Conservation (phyloP, 2,113 vertebrate species). For the Spea multiplicata region DNA sequence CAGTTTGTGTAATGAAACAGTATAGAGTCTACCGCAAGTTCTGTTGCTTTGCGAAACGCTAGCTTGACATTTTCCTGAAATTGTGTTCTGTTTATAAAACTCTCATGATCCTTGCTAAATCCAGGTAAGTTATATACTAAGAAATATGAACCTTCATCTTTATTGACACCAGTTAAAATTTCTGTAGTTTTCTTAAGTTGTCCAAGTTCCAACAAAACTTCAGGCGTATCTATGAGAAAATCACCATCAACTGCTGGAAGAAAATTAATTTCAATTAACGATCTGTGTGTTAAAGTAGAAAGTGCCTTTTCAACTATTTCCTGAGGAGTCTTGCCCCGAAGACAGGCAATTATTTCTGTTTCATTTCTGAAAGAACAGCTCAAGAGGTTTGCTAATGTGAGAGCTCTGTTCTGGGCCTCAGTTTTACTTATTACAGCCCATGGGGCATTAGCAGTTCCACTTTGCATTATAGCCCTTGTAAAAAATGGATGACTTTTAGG, state of each 20-base stretch:
- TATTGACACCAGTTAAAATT: slow-evolving; percentile 77
- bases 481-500: slow-evolving; percentile 76
- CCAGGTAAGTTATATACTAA: slow-evolving; percentile 74
- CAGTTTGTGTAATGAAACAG: slow-evolving; percentile 81
- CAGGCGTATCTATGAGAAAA: slow-evolving; percentile 74
- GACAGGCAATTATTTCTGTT: slow-evolving; percentile 70
- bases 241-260: slow-evolving; percentile 73
- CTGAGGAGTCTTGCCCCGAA: slow-evolving; percentile 64
- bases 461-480: slow-evolving; percentile 83
- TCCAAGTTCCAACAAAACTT: slow-evolving; percentile 61
- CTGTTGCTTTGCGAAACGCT: slow-evolving; percentile 58
- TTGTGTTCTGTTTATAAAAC: slow-evolving; percentile 73
- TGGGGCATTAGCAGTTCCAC: slow-evolving; percentile 75
- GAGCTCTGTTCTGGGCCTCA: slow-evolving; percentile 66
- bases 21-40: slow-evolving; percentile 64
- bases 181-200: slow-evolving; percentile 72
- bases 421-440: slow-evolving; percentile 66
- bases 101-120: slow-evolving; percentile 67
- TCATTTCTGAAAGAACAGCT: slow-evolving; percentile 68
- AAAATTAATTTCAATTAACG: slow-evolving; percentile 58
- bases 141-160: slow-evolving; percentile 77
- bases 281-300: background rate
- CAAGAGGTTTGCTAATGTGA: slow-evolving; percentile 66
- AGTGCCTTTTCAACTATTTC: slow-evolving; percentile 67
- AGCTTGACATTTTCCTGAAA: slow-evolving; percentile 68